phyloP scores from a whole-genome alignment of 2,888 invertebrate genomes.

The Ctena decussata region DNA sequence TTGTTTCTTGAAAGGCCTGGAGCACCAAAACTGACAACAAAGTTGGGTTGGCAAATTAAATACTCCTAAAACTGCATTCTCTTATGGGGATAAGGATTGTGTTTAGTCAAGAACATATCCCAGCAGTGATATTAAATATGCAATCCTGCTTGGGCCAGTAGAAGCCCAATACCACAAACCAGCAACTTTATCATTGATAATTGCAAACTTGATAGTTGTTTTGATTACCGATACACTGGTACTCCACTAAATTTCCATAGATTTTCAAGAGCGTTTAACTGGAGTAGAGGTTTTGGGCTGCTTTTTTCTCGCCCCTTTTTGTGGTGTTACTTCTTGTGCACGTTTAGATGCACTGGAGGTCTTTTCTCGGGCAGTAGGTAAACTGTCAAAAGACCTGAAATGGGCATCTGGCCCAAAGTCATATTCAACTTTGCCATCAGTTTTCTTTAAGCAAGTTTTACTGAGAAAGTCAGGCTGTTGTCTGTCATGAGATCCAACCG shows the following conservation, averaged over 20 bases:
- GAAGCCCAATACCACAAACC: not conserved
- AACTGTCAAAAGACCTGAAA: not conserved
- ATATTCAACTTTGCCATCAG: not conserved
- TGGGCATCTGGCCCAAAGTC: conserved; percentile 14
- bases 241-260: not conserved
- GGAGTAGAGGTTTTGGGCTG: conserved; percentile 16
- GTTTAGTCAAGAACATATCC: too few relatives aligned
- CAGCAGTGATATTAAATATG: not conserved
- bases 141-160: not conserved
- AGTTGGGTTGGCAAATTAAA: too few relatives aligned
- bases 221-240: too few relatives aligned
- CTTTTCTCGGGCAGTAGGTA: not conserved
- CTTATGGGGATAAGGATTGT: too few relatives aligned
- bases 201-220: too few relatives aligned
- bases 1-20: too few relatives aligned
- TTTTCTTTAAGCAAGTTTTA: not conserved
- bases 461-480: not conserved
- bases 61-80: too few relatives aligned
- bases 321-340: not conserved
- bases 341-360: not conserved
- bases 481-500: not conserved
- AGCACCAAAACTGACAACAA: too few relatives aligned
- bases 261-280: not conserved
- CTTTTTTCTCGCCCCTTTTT: not conserved
- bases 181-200: not conserved